A percentile compares a stretch with the other conserved stretches of the same genome.
Conservation (phyloP, 2,797 vertebrate species). For the Natrix natrix region DNA sequence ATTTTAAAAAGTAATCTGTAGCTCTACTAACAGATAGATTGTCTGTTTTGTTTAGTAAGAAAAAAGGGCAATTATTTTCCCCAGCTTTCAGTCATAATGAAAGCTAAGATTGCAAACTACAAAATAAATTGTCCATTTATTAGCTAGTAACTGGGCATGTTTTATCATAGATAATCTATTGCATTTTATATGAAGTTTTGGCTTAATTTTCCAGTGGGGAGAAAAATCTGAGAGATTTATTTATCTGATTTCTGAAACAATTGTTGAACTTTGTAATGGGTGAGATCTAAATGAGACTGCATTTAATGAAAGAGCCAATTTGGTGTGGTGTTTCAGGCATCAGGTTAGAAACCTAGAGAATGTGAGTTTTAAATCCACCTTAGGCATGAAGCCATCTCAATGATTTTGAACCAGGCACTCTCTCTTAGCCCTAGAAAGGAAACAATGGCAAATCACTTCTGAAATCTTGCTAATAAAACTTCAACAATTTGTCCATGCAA, state of each 20-base stretch:
- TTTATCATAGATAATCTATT: conserved; percentile 24
- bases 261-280: conserved; percentile 34
- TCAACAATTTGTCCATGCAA: background rate
- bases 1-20: conserved; percentile 3
- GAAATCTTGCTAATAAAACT: background rate
- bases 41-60: conserved; percentile 27
- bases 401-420: background rate
- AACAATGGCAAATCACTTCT: background rate
- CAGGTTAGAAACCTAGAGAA: background rate
- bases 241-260: conserved; percentile 41
- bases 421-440: background rate
- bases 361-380: background rate
- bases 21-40: conserved; percentile 41
- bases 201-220: conserved; percentile 11
- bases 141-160: conserved; percentile 15
- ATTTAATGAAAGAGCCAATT: background rate
- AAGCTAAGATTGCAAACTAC: conserved; percentile 44
- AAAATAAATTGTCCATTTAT: conserved; percentile 22
- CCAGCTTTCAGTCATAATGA: conserved; percentile 29
- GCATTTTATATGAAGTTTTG: conserved; percentile 47
- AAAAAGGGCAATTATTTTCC: conserved; percentile 56
- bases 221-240: conserved; percentile 22
- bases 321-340: background rate
- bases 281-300: conserved; percentile 19
- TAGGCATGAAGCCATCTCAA: background rate